Evolutionary conservation across 1,140 invertebrate genomes (phyloP).

Genomic region (Drosophila tani): DNA sequence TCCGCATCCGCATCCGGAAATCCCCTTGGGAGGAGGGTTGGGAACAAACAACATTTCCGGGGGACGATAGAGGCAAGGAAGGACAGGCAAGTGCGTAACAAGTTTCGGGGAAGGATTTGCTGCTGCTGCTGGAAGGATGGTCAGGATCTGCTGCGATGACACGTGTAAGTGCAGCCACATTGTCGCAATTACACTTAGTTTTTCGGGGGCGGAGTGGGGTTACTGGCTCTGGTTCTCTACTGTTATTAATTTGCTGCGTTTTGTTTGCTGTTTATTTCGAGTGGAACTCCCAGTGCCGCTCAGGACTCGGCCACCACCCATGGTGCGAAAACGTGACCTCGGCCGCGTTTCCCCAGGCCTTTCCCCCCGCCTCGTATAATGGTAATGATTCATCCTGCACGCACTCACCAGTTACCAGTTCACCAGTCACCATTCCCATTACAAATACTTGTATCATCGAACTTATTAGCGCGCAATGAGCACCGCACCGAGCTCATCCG

Average conservation of each 20-base stretch:
- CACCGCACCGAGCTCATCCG: constrained; percentile 50
- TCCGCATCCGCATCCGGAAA: no score
- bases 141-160: constrained; percentile 62
- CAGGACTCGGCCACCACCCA: constrained; percentile 67
- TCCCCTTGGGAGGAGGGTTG: constrained; percentile 39
- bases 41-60: constrained; percentile 10
- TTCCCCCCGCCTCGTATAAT: neutral
- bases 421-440: constrained; percentile 15
- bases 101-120: constrained; percentile 43
- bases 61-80: constrained; percentile 16
- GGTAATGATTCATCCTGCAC: constrained; percentile 67
- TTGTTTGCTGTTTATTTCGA: constrained; percentile 79
- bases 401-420: constrained; percentile 7
- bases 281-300: constrained; percentile 21
- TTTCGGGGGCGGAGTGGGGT: constrained; percentile 2
- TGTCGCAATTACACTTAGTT: constrained; percentile 79
- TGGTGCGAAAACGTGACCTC: constrained; percentile 80
- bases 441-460: constrained; percentile 29
- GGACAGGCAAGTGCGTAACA: constrained; percentile 59
- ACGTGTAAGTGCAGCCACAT: constrained; percentile 83
- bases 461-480: constrained; percentile 75
- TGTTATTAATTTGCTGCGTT: constrained; percentile 73
- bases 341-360: constrained; percentile 39
- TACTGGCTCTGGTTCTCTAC: neutral
- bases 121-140: constrained; percentile 22